Base-by-base conservation (phyloP, 2,113 vertebrate genomes). In the Synchiropus splendidus region DNA sequence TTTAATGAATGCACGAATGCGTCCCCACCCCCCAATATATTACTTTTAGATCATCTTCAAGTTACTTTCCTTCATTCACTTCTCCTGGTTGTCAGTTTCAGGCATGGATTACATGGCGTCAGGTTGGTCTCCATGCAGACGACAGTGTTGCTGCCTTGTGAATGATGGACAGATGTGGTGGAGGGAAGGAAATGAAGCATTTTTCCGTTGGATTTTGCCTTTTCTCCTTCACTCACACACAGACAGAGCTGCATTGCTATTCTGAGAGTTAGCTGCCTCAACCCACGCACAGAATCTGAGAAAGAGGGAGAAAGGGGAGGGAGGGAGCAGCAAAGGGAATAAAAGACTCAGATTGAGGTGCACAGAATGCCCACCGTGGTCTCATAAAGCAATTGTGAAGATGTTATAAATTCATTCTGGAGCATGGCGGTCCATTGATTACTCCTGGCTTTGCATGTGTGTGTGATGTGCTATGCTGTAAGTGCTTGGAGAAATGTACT, bases 211-310 rank as follows among this genome's bases (percentile, higher is more conserved):
- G 66, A 70, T 60, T 72, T 53, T 67, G 54, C 54, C 61, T 16
- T 27, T 31, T 11, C 15, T 31, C 8, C 12, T 58, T 61, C 67
- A 64, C 78, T 60, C 74, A 61, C 73, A 71, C 70, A 72, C 74
- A 81, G 72, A 75, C 78, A 70, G 82, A 74, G 58, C 83, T 82
- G 84, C 84, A 84, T 66, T 86, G 83, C 84, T 87, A 86, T 87
- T 86, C 84, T 83, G 78, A 86, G 84, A 85, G 80, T 82, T 85
- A 81, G 83, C 82, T 81, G 82, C 82, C 72, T 80, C 83, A 85
- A 61, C 85, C 85, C 85, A 87, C 85, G 84, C 85, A 83, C 77
- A 45, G 68, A 83, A 83, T 86, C 82, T 72, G 82, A 84, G 79
- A 81, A 79, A 80, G 79, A 80, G 75, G 10, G 27, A 33, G 59